Conservation (phyloP, 92 coral and sea anemone genomes). For the Epizoanthus fatuus region DNA sequence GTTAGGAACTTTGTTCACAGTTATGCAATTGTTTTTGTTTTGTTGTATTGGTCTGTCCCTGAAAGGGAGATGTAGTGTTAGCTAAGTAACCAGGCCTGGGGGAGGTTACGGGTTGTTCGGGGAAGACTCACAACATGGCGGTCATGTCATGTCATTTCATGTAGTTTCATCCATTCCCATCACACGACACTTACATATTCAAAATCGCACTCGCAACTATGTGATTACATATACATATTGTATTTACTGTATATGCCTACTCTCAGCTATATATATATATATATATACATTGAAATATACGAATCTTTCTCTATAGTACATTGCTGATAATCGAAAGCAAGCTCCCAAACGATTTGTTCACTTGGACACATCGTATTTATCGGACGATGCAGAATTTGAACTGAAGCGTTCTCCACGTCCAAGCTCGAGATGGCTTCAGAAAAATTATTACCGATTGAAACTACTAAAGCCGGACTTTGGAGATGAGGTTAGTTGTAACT, state of each 20-base stretch:
- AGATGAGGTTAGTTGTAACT: background rate
- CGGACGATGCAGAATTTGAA: background rate
- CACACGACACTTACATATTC: too few relatives aligned
- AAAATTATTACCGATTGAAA: background rate
- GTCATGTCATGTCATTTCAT: background rate
- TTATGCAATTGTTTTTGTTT: background rate
- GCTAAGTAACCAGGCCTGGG: constrained; percentile 18
- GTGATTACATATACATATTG: too few relatives aligned
- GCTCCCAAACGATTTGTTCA: background rate
- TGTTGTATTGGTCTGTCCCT: constrained; percentile 22
- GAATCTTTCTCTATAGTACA: too few relatives aligned
- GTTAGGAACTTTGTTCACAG: constrained; percentile 18
- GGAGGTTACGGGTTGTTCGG: background rate
- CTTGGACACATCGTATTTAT: background rate
- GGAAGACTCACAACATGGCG: constrained; percentile 6
- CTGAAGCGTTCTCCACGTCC: background rate
- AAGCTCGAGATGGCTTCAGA: background rate
- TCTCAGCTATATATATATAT: too few relatives aligned
- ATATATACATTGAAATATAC: too few relatives aligned
- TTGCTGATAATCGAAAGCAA: background rate
- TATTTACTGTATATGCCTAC: too few relatives aligned
- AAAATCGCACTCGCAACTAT: too few relatives aligned
- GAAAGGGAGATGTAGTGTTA: constrained; percentile 15
- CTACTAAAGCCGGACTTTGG: background rate
- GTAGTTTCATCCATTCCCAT: too few relatives aligned